Percentiles rank a stretch among this genome's conserved stretches.
phyloP scores from a whole-genome alignment of 2,113 vertebrate species.

The Gorsachius goisagi region DNA sequence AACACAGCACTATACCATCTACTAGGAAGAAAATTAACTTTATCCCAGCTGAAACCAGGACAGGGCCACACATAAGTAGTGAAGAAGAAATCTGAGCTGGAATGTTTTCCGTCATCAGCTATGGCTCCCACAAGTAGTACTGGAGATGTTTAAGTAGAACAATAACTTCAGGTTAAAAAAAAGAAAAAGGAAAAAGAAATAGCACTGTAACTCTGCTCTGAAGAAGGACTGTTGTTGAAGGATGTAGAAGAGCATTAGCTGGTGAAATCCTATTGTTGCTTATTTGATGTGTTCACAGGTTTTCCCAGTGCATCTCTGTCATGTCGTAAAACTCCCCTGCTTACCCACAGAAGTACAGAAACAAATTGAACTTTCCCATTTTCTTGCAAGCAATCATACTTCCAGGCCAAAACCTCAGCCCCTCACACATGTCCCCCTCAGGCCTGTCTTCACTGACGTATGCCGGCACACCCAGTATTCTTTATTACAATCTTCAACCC shows the following conservation, averaged over 20 bases:
- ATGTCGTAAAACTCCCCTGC: neutral
- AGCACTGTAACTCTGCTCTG: neutral
- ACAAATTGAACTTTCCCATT: neutral
- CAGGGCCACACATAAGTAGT: neutral
- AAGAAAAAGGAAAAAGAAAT: neutral
- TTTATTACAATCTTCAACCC: neutral
- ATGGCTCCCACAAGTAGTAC: neutral
- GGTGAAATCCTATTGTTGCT: neutral
- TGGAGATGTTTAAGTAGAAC: neutral
- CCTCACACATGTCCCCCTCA: neutral
- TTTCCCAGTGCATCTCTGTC: neutral
- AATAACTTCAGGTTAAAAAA: neutral
- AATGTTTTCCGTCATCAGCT: neutral
- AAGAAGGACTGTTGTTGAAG: neutral
- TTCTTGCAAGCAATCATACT: neutral
- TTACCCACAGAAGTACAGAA: neutral
- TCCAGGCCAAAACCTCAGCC: neutral
- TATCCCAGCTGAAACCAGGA: too few relatives aligned
- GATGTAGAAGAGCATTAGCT: neutral
- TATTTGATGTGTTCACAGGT: neutral
- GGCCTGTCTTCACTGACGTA: neutral
- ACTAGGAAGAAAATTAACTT: too few relatives aligned
- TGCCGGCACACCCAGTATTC: neutral
- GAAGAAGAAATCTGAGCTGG: neutral
- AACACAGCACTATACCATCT: too few relatives aligned